Conservation (phyloP, 2,113 vertebrate genomes). For the Arothron firmamentum region DNA sequence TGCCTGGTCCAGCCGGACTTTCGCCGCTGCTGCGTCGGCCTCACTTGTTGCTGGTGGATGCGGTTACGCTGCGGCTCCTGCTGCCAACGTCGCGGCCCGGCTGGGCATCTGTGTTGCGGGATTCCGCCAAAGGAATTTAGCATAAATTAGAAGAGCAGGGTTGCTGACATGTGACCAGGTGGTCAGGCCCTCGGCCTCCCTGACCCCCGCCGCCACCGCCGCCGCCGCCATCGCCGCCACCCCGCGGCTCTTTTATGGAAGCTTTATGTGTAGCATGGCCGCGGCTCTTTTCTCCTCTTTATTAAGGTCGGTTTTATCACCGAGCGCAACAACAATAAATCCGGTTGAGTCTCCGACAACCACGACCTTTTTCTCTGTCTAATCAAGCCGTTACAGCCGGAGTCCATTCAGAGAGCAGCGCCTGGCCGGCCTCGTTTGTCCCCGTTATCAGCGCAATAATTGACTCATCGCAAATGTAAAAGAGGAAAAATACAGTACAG, state of each 20-base stretch:
- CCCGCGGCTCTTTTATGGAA: constrained; percentile 39
- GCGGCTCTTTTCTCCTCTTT: constrained; percentile 56
- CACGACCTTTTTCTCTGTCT: constrained; percentile 66
- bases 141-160: no score
- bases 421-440: constrained; percentile 15
- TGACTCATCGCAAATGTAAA: not conserved
- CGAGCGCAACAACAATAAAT: constrained; percentile 63
- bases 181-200: no score
- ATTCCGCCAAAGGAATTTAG: no score
- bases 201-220: no score
- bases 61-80: no score
- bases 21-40: no score
- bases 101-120: no score
- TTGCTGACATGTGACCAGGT: no score
- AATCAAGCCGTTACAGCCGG: constrained; percentile 58
- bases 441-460: constrained; percentile 18
- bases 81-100: no score
- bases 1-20: no score
- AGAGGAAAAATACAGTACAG: not conserved
- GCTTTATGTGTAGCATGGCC: constrained; percentile 72
- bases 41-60: no score
- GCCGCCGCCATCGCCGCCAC: no score
- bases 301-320: constrained; percentile 69
- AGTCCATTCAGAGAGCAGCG: constrained; percentile 13
- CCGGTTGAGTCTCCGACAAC: constrained; percentile 62